Conservation (phyloP, 2,888 invertebrate species). For the Uropetala carovei region DNA sequence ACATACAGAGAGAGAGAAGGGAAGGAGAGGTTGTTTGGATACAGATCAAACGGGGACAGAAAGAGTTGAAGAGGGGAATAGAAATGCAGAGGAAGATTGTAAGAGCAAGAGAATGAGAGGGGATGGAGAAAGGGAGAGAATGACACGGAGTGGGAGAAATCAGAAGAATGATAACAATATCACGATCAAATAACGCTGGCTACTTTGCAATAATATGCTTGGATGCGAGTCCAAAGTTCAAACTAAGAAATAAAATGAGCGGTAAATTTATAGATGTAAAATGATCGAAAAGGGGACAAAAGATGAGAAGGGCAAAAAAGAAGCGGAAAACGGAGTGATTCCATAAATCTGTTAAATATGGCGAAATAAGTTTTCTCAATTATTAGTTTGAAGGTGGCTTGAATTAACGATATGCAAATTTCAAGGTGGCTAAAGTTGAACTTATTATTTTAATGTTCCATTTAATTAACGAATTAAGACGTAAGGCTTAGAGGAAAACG, state of each 20-base stretch:
- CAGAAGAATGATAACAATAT: background rate
- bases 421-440: too few relatives aligned
- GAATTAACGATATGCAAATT: too few relatives aligned
- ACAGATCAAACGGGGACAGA: slow-evolving; percentile 68
- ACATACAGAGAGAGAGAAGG: slow-evolving; percentile 65
- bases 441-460: too few relatives aligned
- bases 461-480: too few relatives aligned
- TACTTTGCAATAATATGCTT: background rate
- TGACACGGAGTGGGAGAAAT: background rate
- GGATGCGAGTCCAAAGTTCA: background rate
- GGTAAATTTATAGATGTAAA: too few relatives aligned
- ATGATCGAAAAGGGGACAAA: background rate
- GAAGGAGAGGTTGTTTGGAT: slow-evolving; percentile 68
- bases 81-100: slow-evolving; percentile 39
- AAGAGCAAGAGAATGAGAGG: slow-evolving; percentile 22
- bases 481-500: too few relatives aligned
- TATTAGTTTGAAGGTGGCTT: too few relatives aligned
- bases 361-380: too few relatives aligned
- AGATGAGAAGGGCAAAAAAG: background rate
- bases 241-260: background rate
- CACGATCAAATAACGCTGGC: background rate
- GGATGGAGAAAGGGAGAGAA: slow-evolving; percentile 9
- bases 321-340: background rate
- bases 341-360: too few relatives aligned
- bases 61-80: slow-evolving; percentile 66